These are phyloP conservation scores for Melanotaenia duboulayi DNA, from an alignment of 2,113 vertebrate species.

Conservation along the genomic window DNA sequence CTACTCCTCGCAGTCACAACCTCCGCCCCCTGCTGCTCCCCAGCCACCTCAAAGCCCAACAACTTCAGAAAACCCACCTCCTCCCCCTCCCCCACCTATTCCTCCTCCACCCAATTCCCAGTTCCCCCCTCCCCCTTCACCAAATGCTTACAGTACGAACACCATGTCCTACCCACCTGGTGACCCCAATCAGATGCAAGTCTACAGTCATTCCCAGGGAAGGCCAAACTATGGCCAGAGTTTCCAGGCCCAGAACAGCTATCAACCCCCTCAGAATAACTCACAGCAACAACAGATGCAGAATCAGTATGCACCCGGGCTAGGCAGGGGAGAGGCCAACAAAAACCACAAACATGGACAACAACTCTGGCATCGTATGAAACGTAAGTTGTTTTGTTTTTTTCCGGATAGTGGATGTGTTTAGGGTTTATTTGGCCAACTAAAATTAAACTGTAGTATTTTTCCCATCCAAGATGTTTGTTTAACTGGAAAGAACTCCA, in stretches of 20 bases:
- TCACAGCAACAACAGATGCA: slow-evolving; percentile 62
- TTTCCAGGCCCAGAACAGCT: slow-evolving; percentile 71
- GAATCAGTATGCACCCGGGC: slow-evolving; percentile 67
- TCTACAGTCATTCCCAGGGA: slow-evolving; percentile 76
- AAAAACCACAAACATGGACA: slow-evolving; percentile 83
- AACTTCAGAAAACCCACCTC: slow-evolving; percentile 80
- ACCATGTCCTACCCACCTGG: slow-evolving; percentile 71
- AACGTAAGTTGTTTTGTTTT: slow-evolving; percentile 71
- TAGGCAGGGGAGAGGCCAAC: slow-evolving; percentile 70
- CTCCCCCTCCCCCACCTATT: slow-evolving; percentile 75
- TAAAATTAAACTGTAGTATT: too few relatives aligned
- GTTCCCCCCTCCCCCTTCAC: slow-evolving; percentile 78
- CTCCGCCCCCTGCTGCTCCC: slow-evolving; percentile 69
- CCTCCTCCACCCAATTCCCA: slow-evolving; percentile 78
- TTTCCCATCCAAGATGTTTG: too few relatives aligned
- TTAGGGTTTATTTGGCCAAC: too few relatives aligned
- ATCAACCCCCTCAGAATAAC: slow-evolving; percentile 70
- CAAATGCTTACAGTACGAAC: slow-evolving; percentile 73
- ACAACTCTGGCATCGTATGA: slow-evolving; percentile 90
- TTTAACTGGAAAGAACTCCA: too few relatives aligned
- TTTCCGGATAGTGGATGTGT: too few relatives aligned
- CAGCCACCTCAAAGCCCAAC: slow-evolving; percentile 81
- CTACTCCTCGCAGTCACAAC: slow-evolving; percentile 79
- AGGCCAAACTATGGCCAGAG: slow-evolving; percentile 69
- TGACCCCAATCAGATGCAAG: slow-evolving; percentile 77